Base-by-base conservation (phyloP, 2,888 invertebrate species). In the Laspeyria flexula region DNA sequence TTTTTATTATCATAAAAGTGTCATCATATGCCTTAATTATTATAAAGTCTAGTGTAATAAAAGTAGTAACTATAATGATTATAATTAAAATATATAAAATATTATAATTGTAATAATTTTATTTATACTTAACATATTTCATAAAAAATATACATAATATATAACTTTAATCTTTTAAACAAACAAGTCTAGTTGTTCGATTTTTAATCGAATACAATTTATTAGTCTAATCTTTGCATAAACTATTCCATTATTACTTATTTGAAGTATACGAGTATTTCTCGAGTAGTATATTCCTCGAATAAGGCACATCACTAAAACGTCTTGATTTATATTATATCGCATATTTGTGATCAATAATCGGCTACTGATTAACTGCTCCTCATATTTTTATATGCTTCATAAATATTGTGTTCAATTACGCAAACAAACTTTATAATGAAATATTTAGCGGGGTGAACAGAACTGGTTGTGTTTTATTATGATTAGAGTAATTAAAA, bases 351-450 rank as follows among this genome's bases (percentile, higher is more conserved):
- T 66, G 62, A 55, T 59, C 52, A 63, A 61, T 61, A 69, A 64
- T 49, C 52, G 40, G 67, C 68, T 69, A 57, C 70, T 69, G 70
- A 69, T 69, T 59, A 59, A 64, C 61, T 55, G 54, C 50, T 57
- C 56, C 52, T 69, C 59, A 64, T 69, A 66, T 59, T 66, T 69
- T 69, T 61, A 69, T 66, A 53, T 66, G 38, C 23, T 53, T 54
- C 61, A 56, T 68, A 68, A 66, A 69, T 66, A 64, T 61, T 31
- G 40, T 42, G 38, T 57, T 61, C 56, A 59, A 69, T 66, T 66
- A 59, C 56, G 35, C 56, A 66, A 66, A 69, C 66, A 61, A 60
- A 65, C 47, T 58, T 51, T 44, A 37, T 56, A 43, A 47, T 44
- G 43, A 21, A 53, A 43, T 46, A 43, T 29, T 21, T 38, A 39